phyloP scores from a whole-genome alignment of 2,888 invertebrate genomes.

The Meiosimyza decipiens region DNA sequence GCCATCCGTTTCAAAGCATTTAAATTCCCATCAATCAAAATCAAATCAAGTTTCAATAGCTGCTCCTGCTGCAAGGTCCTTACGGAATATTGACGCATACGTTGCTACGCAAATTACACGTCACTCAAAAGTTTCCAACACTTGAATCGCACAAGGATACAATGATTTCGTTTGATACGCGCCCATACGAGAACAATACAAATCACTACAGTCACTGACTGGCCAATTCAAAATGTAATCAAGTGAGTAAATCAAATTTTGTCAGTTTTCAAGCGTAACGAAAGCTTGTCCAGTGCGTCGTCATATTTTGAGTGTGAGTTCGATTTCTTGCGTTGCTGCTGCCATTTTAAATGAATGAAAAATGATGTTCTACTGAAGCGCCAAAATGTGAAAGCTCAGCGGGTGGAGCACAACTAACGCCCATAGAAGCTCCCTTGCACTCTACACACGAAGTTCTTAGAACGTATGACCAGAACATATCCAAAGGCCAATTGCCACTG shows the following conservation, averaged over 20 bases:
- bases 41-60: slow-evolving; percentile 48
- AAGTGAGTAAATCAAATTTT: slow-evolving; percentile 64
- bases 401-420: too few relatives aligned
- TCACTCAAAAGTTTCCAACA: slow-evolving; percentile 44
- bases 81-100: slow-evolving; percentile 52
- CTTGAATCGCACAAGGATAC: background rate
- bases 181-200: background rate
- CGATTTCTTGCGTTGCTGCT: slow-evolving; percentile 19
- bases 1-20: too few relatives aligned
- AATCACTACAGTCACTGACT: background rate
- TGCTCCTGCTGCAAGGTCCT: background rate
- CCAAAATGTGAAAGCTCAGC: too few relatives aligned
- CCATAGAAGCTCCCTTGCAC: too few relatives aligned
- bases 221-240: slow-evolving; percentile 49
- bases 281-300: slow-evolving; percentile 23
- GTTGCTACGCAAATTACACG: slow-evolving; percentile 62
- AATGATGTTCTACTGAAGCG: slow-evolving; percentile 51
- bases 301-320: slow-evolving; percentile 1
- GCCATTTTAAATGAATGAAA: slow-evolving; percentile 59
- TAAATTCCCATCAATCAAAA: slow-evolving; percentile 53
- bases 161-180: background rate
- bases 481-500: slow-evolving; percentile 21
- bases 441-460: too few relatives aligned
- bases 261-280: slow-evolving; percentile 53
- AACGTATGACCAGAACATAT: background rate